Percentiles rank a stretch among this genome's conserved stretches.
These are phyloP conservation scores for Phalacrocorax aristotelis DNA, from an alignment of 2,113 vertebrate species.

Conservation along the genomic window DNA sequence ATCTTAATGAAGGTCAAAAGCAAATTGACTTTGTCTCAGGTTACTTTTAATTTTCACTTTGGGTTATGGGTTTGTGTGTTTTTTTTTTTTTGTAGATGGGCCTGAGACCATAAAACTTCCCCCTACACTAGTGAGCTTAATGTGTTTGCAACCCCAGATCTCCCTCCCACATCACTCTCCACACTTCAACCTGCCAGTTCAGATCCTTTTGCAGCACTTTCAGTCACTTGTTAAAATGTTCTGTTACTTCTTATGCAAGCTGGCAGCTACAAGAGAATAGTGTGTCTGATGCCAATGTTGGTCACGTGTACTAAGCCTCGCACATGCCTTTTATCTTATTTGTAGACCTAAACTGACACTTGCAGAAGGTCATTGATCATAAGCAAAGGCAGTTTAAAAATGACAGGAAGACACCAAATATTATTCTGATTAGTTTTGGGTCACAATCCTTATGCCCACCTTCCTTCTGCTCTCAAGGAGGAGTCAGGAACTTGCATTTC, in stretches of 20 bases:
- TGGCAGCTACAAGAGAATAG: neutral
- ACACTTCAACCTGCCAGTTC: neutral
- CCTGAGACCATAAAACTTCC: neutral
- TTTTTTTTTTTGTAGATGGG: neutral
- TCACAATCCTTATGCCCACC: neutral
- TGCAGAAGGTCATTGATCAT: neutral
- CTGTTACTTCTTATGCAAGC: neutral
- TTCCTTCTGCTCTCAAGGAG: neutral
- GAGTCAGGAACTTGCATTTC: neutral
- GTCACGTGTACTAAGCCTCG: neutral
- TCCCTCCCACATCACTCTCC: neutral
- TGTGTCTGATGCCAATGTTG: neutral
- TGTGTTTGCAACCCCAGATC: neutral
- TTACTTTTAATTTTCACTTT: neutral
- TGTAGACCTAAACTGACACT: neutral
- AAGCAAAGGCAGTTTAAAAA: neutral
- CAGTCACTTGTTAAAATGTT: neutral
- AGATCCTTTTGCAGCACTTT: neutral
- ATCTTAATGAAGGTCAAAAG: neutral
- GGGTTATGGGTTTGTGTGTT: too few species aligned
- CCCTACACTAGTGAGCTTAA: neutral
- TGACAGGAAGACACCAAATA: neutral
- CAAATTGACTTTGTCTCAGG: neutral
- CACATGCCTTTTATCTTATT: neutral
- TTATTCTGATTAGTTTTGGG: neutral